A percentile compares a stretch with the other conserved stretches of the same genome.
These are phyloP conservation scores for Drosophila orena DNA, from an alignment of 1,140 invertebrate species.

Conservation along the genomic window DNA sequence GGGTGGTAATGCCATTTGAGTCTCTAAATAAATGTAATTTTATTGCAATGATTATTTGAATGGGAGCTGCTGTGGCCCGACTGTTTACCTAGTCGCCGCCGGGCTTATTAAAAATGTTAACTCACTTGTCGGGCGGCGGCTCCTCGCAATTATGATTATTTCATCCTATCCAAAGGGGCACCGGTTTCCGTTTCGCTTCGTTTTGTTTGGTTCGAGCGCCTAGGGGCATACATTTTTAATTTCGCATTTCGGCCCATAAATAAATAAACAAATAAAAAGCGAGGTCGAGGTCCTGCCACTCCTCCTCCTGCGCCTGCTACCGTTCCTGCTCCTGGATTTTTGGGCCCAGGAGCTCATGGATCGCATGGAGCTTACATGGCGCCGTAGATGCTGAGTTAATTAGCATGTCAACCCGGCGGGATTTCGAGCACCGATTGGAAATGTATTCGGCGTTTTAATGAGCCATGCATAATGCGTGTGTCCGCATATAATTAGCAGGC, in stretches of 20 bases:
- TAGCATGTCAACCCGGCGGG: constrained; percentile 62
- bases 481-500: constrained; percentile 68
- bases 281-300: background rate
- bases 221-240: constrained; percentile 73
- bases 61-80: constrained; percentile 5
- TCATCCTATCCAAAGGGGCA: constrained; percentile 24
- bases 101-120: constrained; percentile 67
- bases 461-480: constrained; percentile 66
- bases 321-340: background rate
- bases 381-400: constrained; percentile 50
- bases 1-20: background rate
- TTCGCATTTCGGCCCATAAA: constrained; percentile 73
- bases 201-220: constrained; percentile 44
- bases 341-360: background rate
- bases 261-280: constrained; percentile 61
- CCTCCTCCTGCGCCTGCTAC: background rate
- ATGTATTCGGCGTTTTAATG: constrained; percentile 70
- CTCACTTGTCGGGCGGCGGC: constrained; percentile 29
- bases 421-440: constrained; percentile 65
- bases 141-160: constrained; percentile 65
- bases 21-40: background rate
- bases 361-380: constrained; percentile 26
- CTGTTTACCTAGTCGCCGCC: constrained; percentile 32
- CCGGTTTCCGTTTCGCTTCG: constrained; percentile 18
- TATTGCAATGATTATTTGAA: constrained; percentile 3